Evolutionary conservation across 2,888 invertebrate genomes (phyloP), one percentile per base, ranked within the genome.

Genomic region (Macropis europaea): DNA sequence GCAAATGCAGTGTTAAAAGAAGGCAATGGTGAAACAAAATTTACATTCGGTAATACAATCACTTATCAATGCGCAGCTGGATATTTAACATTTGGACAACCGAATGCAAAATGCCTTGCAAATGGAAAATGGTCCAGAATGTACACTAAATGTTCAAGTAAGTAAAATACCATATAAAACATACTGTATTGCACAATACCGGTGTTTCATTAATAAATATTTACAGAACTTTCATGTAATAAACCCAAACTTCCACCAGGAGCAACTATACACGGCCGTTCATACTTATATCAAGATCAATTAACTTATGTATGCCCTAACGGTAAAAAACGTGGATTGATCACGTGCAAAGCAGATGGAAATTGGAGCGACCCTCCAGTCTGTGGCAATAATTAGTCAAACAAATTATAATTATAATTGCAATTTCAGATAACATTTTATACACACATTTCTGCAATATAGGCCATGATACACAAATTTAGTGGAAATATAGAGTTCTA

Each of bases 81-180:
- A 0, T 91, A 91, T 74, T 84, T 84, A 73, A 83, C 91, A 66
- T 89, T 90, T 71, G 92, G 92, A 1, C 90, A 90, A 73, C 79
- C 87, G 5, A 85, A 81, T 54, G 84, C 90, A 11, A 86, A 89
- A 43, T 93, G 92, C 82, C 84, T 90, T 38, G 84, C 89, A 1
- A 90, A 87, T 73, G 91, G 92, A 15, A 90, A 86, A 72, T 93
- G 93, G 93, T 90, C 91, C 0, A 90, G 88, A 79, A 84, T 92
- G 52, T 86, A 89, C 61, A 91, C 91, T 42, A 91, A 89, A 86
- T 93, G 93, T 82, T 87, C 88, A 42, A 91, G 92, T 92, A 87
- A 87, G 90, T 86, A 61, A 24, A 32, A 28, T 43, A n/a, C 40
- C 38, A 2, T 7, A 15, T 19, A 32, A 26, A 11, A 26, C 15